Evolutionary conservation across 2,888 invertebrate species (phyloP).

Genomic region (Terebella lapidaria): DNA sequence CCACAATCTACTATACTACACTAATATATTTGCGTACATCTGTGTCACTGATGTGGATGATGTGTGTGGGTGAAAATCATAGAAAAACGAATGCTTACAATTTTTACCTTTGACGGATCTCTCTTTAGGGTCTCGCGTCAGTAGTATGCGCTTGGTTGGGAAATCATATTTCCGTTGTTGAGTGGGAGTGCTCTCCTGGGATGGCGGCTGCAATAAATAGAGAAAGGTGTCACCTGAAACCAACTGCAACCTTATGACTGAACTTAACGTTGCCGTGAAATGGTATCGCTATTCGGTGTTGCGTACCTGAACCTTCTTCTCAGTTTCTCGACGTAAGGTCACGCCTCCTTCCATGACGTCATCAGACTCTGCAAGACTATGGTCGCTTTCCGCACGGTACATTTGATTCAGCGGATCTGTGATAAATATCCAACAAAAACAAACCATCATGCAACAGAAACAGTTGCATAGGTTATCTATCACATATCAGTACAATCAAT

Average conservation of each 20-base stretch:
- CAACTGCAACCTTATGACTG: background rate
- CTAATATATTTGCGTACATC: too few relatives aligned
- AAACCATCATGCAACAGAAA: too few relatives aligned
- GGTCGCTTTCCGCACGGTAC: conserved; percentile 47
- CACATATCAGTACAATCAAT: too few relatives aligned
- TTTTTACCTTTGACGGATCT: conserved; percentile 55
- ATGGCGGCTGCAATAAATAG: background rate
- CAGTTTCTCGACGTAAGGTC: conserved; percentile 44
- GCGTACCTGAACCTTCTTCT: conserved; percentile 38
- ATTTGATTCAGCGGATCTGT: conserved; percentile 26
- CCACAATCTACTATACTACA: too few relatives aligned
- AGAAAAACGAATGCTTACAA: background rate
- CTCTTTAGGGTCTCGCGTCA: conserved; percentile 60
- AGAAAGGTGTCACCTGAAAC: background rate
- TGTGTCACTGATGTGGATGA: too few relatives aligned
- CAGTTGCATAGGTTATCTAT: too few relatives aligned
- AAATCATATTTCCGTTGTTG: conserved; percentile 49
- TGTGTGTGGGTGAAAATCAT: too few relatives aligned
- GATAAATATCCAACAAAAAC: too few relatives aligned
- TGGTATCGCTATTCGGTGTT: background rate
- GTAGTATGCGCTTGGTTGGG: conserved; percentile 58
- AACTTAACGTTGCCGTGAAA: background rate
- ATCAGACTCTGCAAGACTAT: conserved; percentile 43
- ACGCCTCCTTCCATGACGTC: conserved; percentile 51
- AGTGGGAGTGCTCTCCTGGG: background rate